Percentiles rank a stretch among this genome's conserved stretches.
Conservation (phyloP, 1,140 invertebrate species). For the Aphis gossypii region DNA sequence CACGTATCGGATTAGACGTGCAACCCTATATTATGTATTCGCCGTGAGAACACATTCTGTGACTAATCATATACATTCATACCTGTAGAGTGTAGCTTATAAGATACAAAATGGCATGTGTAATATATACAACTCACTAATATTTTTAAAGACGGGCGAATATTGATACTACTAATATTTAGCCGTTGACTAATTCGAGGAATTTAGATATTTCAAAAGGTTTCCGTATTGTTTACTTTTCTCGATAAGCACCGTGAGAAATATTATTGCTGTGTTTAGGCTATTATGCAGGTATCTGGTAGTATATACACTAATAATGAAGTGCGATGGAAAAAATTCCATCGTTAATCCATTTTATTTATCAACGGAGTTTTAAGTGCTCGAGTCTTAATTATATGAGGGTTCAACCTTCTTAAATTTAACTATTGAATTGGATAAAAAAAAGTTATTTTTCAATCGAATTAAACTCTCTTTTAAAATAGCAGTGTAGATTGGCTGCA, state of each 20-base stretch:
- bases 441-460: neutral
- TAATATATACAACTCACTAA: neutral
- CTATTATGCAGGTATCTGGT: neutral
- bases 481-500: neutral
- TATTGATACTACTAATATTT: neutral
- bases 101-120: neutral
- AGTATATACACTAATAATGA: neutral
- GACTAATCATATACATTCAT: neutral
- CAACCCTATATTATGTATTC: neutral
- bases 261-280: neutral
- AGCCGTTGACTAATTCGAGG: neutral
- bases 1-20: neutral
- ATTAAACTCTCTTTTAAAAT: constrained; percentile 1
- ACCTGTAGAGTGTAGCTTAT: neutral
- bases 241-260: constrained; percentile 5
- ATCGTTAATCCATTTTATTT: constrained; percentile 13
- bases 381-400: neutral
- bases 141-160: neutral
- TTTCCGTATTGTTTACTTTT: constrained; percentile 12
- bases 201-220: neutral
- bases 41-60: neutral
- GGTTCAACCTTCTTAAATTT: neutral
- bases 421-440: constrained; percentile 24
- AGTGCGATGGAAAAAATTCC: neutral
- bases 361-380: neutral